Base-by-base conservation (phyloP, 2,113 vertebrate genomes). In the Gorsachius goisagi region DNA sequence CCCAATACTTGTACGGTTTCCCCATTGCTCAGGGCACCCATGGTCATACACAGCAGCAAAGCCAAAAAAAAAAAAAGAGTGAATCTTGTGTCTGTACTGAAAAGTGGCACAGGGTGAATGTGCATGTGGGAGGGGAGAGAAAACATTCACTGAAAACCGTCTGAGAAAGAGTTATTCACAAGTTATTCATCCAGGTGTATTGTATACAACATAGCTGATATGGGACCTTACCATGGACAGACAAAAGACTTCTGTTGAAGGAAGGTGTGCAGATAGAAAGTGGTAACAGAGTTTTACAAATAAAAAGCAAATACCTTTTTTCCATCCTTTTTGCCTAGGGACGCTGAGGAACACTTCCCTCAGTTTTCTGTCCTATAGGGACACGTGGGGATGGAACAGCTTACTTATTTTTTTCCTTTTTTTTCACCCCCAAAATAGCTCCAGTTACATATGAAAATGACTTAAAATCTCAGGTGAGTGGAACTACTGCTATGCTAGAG, bases 1-100 rank as follows among this genome's bases (percentile, higher is more conserved):
- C 28, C 5, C 30, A 66, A 5, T 18, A 44, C 9, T 62, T 1
- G 0, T 9, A 17, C 0, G 0, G 6, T 59, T 76, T 67, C 58
- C 18, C 17, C 11, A 3, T 64, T 86, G 23, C 44, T 82, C 15
- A 44, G 68, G 62, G 14, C 22, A 41, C 19, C 20, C 18, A 0
- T 55, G 26, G 28, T 58, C 55, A 56, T 28, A 60, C 7, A 37
- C 6, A 56, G n/a, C 24, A 91, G 69, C 24, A 68, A 77, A 87
- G 14, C 4, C 3, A 19, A 50, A 24, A 50, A 53, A 24, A 11
- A 44, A 67, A 27, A 24, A 44, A 67, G 23, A 24, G 9, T 22
- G 1, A 58, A 11, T 41, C 9, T 78, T 78, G 39, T 68, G 4
- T 62, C 45, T 85, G 8, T 30, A 35, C 22, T 73, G 88, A 16